These are phyloP conservation scores for Channa striata DNA, from an alignment of 2,797 vertebrate species.

Conservation along the genomic window DNA sequence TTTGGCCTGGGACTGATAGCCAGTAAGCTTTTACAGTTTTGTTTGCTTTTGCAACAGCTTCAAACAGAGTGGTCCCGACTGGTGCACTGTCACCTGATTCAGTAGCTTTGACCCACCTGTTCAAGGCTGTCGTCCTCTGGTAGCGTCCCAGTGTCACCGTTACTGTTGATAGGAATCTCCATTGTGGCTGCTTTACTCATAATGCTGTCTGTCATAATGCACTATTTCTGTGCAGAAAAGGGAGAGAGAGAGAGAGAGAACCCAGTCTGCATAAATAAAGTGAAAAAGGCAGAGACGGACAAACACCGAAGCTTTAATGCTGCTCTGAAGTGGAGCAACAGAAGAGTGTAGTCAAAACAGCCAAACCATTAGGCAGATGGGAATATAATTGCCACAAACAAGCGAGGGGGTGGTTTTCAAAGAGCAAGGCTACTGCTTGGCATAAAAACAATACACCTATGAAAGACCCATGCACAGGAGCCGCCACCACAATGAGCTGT, in stretches of 20 bases:
- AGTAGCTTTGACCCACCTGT: constrained; percentile 85
- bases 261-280: constrained; percentile 5
- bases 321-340: constrained; percentile 38
- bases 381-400: constrained; percentile 53
- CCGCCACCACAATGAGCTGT: constrained; percentile 47
- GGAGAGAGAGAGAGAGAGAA: not conserved
- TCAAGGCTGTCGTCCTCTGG: constrained; percentile 93
- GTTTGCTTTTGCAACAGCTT: constrained; percentile 14
- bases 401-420: constrained; percentile 62
- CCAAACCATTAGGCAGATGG: constrained; percentile 53
- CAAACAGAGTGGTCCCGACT: not conserved
- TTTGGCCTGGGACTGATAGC: not conserved
- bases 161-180: constrained; percentile 98
- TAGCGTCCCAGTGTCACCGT: constrained; percentile 90
- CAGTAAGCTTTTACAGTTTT: not conserved
- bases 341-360: constrained; percentile 55
- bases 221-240: constrained; percentile 59
- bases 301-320: constrained; percentile 17
- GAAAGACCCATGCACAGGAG: constrained; percentile 19
- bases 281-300: constrained; percentile 21
- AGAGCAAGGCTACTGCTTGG: constrained; percentile 58
- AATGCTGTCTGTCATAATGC: constrained; percentile 92
- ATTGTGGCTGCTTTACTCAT: constrained; percentile 98
- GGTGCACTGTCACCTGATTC: not conserved
- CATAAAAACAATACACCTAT: constrained; percentile 54